These are phyloP conservation scores for Pseudococcus longispinus DNA, from an alignment of 2,888 invertebrate genomes.

Conservation along the genomic window DNA sequence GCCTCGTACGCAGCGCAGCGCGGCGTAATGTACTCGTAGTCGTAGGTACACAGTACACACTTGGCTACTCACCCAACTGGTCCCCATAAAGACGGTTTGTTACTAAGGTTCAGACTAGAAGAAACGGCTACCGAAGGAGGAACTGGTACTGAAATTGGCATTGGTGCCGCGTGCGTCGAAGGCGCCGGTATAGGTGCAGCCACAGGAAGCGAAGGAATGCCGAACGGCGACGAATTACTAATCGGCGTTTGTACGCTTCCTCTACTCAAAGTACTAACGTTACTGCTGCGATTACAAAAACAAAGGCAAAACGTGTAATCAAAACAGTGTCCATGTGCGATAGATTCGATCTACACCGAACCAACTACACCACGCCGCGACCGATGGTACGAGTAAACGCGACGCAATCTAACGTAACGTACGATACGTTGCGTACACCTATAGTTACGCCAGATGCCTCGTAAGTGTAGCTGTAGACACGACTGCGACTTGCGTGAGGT, in stretches of 20 bases:
- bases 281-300: slow-evolving; percentile 70
- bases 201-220: slow-evolving; percentile 58
- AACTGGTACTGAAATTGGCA: slow-evolving; percentile 60
- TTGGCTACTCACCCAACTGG: slow-evolving; percentile 59
- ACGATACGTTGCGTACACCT: too few species aligned
- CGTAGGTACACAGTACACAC: not conserved
- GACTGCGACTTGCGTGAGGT: too few species aligned
- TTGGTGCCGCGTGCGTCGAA: slow-evolving; percentile 59
- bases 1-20: too few species aligned
- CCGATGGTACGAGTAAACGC: too few species aligned
- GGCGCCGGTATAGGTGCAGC: slow-evolving; percentile 55
- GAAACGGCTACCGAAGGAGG: slow-evolving; percentile 66
- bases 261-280: slow-evolving; percentile 82
- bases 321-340: too few species aligned
- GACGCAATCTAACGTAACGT: too few species aligned
- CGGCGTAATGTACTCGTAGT: too few species aligned
- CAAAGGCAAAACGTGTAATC: not conserved
- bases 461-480: too few species aligned
- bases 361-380: too few species aligned
- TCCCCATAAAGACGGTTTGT: slow-evolving; percentile 64
- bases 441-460: too few species aligned
- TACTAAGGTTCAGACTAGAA: slow-evolving; percentile 69
- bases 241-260: slow-evolving; percentile 68
- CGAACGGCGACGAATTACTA: slow-evolving; percentile 60
- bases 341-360: too few species aligned